Percentiles rank a stretch among this genome's conserved stretches.
phyloP scores from a whole-genome alignment of 2,888 invertebrate species.

The Archaeoteleia sp. region DNA sequence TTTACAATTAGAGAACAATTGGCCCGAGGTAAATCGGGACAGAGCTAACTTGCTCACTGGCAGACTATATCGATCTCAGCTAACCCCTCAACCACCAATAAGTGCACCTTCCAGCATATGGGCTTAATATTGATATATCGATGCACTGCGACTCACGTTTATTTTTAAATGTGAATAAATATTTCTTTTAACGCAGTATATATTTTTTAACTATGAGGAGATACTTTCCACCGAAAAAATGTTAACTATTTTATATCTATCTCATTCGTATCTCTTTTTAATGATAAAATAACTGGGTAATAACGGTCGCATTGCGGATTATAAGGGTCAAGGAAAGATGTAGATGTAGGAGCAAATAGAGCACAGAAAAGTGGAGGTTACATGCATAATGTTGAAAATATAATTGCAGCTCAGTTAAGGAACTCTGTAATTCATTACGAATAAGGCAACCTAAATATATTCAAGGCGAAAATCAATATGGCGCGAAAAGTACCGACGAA shows the following conservation, averaged over 20 bases:
- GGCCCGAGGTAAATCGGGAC: slow-evolving; percentile 25
- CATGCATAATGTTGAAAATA: slow-evolving; percentile 57
- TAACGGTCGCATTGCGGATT: slow-evolving; percentile 12
- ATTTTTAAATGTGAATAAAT: too few species aligned
- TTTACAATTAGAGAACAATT: slow-evolving; percentile 32
- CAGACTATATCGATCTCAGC: slow-evolving; percentile 52
- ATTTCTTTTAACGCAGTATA: too few species aligned
- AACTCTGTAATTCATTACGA: background rate
- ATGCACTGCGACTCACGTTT: background rate
- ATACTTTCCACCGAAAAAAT: too few species aligned
- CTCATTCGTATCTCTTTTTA: background rate
- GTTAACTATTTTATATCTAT: too few species aligned
- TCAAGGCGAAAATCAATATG: background rate
- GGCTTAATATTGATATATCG: slow-evolving; percentile 18
- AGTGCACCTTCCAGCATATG: slow-evolving; percentile 28
- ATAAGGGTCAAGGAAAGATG: slow-evolving; percentile 25
- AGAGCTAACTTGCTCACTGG: slow-evolving; percentile 23
- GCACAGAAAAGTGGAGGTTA: slow-evolving; percentile 54
- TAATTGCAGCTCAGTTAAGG: slow-evolving; percentile 3
- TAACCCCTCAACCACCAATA: slow-evolving; percentile 17
- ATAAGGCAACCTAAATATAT: background rate
- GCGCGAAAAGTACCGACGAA: background rate
- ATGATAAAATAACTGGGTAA: slow-evolving; percentile 7
- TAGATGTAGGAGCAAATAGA: slow-evolving; percentile 38
- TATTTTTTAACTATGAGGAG: too few species aligned